Evolutionary conservation across 2,888 invertebrate genomes (phyloP), one percentile per base, ranked within the genome.

Genomic region (Rutpela maculata): DNA sequence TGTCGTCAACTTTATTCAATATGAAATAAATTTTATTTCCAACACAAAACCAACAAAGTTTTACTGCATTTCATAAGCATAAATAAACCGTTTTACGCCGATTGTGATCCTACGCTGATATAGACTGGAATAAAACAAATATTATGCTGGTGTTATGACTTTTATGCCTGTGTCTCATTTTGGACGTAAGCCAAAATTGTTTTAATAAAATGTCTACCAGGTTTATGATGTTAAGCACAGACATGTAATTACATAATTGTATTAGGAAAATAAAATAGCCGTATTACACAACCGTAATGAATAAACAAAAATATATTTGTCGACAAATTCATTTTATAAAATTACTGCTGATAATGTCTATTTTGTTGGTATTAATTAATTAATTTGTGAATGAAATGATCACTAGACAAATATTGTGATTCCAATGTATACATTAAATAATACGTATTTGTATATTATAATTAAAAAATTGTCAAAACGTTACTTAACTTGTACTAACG

Each of bases 11-110:
- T 79, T 75, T 81, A 78, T 78, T 76, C 74, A 67, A 78, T 76
- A 77, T 77, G 76, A 80, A 80, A 81, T 82, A 82, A 82, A 83
- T 80, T 80, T 76, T 68, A 73, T 70, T 76, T 75, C 71, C 75
- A 57, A 74, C 66, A 71, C 71, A 60, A 73, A 50, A 60, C 75
- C 72, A 62, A 66, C 50, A 69, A 78, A 77, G 74, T 80, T 78
- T 75, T 65, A 76, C 76, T 76, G 76, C 71, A 76, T 77, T 70
- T 76, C 76, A 76, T 71, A 56, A 74, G 73, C 71, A 78, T 72
- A 55, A 59, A 72, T 62, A 55, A 72, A 63, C 55, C 63, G 72
- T 70, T 70, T 60, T 50, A 43, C 60, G 60, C 60, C 60, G 50
- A 70, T 70, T 70, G 70, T 70, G 70, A 70, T 70, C 60, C 60